These are phyloP conservation scores for Anthopleura sola DNA, from an alignment of 64 coral and sea anemone genomes.

Conservation along the genomic window DNA sequence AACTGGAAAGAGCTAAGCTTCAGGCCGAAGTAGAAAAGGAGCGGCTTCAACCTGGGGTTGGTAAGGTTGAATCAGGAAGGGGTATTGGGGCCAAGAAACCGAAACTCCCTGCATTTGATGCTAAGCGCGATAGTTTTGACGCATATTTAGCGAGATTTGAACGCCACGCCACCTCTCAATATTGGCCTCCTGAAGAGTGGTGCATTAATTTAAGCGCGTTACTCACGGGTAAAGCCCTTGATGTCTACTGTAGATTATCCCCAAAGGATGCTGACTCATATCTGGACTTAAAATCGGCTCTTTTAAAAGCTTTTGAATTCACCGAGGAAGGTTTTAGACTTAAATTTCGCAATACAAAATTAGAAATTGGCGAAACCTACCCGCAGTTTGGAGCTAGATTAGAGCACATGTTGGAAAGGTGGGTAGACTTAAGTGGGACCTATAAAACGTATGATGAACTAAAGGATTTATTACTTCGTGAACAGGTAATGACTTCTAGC, in stretches of 20 bases:
- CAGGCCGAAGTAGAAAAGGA: not conserved
- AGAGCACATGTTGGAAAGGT: not conserved
- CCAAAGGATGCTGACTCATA: conserved; percentile 24
- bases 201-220: conserved; percentile 38
- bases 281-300: conserved; percentile 1
- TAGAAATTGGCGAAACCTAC: conserved; percentile 25
- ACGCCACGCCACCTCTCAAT: not conserved
- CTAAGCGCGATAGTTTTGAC: conserved; percentile 4
- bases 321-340: conserved; percentile 46
- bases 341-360: conserved; percentile 17
- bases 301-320: conserved; percentile 33
- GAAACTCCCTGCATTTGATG: conserved; percentile 4
- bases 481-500: conserved; percentile 42
- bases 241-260: conserved; percentile 46
- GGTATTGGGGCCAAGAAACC: conserved; percentile 5
- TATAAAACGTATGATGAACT: conserved; percentile 23
- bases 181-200: conserved; percentile 2
- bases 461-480: conserved; percentile 25
- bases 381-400: conserved; percentile 59
- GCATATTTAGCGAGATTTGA: conserved; percentile 1
- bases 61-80: not conserved
- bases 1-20: conserved; percentile 7
- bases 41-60: not conserved
- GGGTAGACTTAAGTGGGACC: conserved; percentile 44
- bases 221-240: conserved; percentile 44